phyloP scores from a whole-genome alignment of 2,797 vertebrate species.

The Spinibarbus caldwelli region DNA sequence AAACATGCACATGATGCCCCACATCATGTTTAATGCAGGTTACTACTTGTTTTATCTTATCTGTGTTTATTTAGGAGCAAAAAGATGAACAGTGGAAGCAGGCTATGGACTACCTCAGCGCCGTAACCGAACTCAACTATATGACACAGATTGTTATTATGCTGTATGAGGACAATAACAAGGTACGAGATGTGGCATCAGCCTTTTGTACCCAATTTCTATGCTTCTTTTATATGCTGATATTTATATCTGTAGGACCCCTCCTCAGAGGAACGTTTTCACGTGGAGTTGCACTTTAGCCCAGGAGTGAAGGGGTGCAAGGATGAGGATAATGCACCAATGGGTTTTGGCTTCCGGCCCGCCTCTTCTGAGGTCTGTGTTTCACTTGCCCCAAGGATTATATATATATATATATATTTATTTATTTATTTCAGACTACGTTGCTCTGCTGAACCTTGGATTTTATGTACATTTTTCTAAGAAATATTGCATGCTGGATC shows the following conservation, averaged over 20 bases:
- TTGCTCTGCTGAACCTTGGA: neutral
- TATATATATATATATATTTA: too few species aligned
- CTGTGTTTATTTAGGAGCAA: slow-evolving; percentile 75
- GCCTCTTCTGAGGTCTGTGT: slow-evolving; percentile 84
- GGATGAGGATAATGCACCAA: slow-evolving; percentile 84
- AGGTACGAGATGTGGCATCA: slow-evolving; percentile 70
- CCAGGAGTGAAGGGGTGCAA: slow-evolving; percentile 87
- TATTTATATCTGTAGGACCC: slow-evolving; percentile 76
- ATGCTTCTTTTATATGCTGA: slow-evolving; percentile 13
- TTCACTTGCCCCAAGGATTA: neutral
- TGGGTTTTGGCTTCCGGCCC: slow-evolving; percentile 87
- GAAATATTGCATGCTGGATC: neutral
- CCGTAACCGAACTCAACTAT: slow-evolving; percentile 91
- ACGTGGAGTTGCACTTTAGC: slow-evolving; percentile 91
- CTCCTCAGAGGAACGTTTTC: slow-evolving; percentile 88
- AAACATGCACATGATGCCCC: neutral
- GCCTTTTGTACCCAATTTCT: neutral
- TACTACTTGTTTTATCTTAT: neutral
- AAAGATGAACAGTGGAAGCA: slow-evolving; percentile 90
- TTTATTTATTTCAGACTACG: neutral
- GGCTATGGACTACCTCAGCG: slow-evolving; percentile 90
- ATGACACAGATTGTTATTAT: slow-evolving; percentile 95
- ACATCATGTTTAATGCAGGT: neutral
- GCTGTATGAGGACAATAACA: slow-evolving; percentile 92
- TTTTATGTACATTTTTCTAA: neutral